Evolutionary conservation across 2,888 invertebrate species (phyloP).

Genomic region (Drosophila flavopinicola): DNA sequence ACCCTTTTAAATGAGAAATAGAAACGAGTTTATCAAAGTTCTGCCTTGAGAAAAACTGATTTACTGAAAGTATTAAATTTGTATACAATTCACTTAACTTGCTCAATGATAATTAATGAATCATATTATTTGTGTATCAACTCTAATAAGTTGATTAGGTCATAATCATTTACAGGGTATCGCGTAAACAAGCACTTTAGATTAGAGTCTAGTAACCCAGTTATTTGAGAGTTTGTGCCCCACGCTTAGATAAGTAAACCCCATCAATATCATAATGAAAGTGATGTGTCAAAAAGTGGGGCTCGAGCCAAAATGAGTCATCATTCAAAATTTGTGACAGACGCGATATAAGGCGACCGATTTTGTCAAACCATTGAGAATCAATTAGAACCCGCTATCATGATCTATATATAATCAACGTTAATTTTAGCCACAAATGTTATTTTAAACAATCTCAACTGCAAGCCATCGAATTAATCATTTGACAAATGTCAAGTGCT

Average conservation of each 20-base stretch:
- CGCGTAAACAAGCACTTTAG: not conserved
- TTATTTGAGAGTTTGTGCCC: slow-evolving; percentile 10
- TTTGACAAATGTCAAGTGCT: not conserved
- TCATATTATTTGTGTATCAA: not conserved
- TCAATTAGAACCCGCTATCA: slow-evolving; percentile 29
- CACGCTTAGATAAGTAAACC: slow-evolving; percentile 27
- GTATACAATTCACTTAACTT: too few species aligned
- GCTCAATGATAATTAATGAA: slow-evolving; percentile 3
- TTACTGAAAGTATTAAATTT: not conserved
- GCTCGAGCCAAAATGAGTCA: slow-evolving; percentile 38
- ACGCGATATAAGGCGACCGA: slow-evolving; percentile 33
- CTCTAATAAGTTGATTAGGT: not conserved
- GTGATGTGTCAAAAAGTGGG: slow-evolving; percentile 33
- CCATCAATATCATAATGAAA: slow-evolving; percentile 48
- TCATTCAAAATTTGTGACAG: slow-evolving; percentile 40
- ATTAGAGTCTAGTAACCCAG: slow-evolving; percentile 16
- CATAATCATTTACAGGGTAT: slow-evolving; percentile 18
- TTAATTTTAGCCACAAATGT: slow-evolving; percentile 7
- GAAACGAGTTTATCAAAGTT: too few species aligned
- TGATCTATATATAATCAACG: slow-evolving; percentile 2
- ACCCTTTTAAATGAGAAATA: too few species aligned
- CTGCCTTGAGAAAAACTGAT: too few species aligned
- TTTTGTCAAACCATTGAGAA: slow-evolving; percentile 38
- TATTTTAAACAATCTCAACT: not conserved
- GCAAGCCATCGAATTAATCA: not conserved